Evolutionary conservation across 1,140 invertebrate species (phyloP), one percentile per base, ranked within the genome.

Genomic region (Triops longicaudatus): DNA sequence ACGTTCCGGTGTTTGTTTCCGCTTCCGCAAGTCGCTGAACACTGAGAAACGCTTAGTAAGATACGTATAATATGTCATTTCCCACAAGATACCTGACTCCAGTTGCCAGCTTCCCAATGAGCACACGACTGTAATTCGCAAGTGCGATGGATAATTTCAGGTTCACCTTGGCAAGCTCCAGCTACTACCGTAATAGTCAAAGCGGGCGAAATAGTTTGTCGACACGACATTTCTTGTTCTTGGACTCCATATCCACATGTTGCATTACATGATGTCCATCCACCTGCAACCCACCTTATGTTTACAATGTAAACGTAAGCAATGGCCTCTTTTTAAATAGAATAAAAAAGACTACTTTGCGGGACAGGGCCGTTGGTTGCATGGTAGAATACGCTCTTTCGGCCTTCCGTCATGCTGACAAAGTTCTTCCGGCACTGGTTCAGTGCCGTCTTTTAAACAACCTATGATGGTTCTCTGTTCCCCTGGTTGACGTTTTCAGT

Each of bases 21-120:
- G 22, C 50, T 63, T 63, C 50, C 50, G 50, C 50, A 63, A 63
- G 50, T 63, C 50, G 50, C 22, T 22, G 50, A 63, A 63, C 50
- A 63, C 50, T 63, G 50, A n/a, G 22, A 17, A 63, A 63, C 14
- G 50, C 5, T 1, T 10, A 22, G 9, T 5, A 11, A 14, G 6
- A 22, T 63, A 7, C 22, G 22, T 11, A 11, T 12, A 44, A 63
- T n/a, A 63, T 22, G 10, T 63, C n/a, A 14, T 63, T 63, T 22
- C 3, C 14, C 17, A 7, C 22, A 63, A 17, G 17, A 3, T 63
- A 63, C 50, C 50, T 63, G 50, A 63, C 50, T 63, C 50, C 50
- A 63, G 50, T 63, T 63, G 14, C 50, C 50, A 63, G 22, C 50
- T 63, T 5, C 22, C 50, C 50, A 63, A 22, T 63, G 50, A 22